phyloP scores from a whole-genome alignment of 2,113 vertebrate genomes.

The Ceyx melanurus region DNA sequence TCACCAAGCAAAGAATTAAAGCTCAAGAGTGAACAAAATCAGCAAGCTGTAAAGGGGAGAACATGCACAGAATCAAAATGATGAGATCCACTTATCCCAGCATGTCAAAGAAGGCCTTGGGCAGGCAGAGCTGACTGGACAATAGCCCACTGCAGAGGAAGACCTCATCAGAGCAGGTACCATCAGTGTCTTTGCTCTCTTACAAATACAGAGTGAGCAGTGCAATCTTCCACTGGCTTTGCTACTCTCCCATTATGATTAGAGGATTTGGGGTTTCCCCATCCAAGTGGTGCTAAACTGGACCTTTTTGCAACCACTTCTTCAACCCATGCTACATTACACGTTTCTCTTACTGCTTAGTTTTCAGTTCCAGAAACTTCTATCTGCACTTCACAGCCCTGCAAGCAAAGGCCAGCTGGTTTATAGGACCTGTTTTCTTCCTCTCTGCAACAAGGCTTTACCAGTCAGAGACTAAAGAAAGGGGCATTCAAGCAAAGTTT shows the following conservation, averaged over 20 bases:
- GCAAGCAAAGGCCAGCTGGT: not conserved
- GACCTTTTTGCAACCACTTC: not conserved
- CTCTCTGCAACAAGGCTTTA: not conserved
- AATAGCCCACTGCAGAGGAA: not conserved
- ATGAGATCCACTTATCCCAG: not conserved
- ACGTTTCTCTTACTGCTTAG: not conserved
- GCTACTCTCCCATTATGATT: not conserved
- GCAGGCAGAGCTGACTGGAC: constrained; percentile 24
- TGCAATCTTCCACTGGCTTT: not conserved
- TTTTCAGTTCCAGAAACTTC: not conserved
- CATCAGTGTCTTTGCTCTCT: not conserved
- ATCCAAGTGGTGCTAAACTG: not conserved
- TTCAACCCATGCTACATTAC: not conserved
- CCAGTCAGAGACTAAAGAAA: not conserved
- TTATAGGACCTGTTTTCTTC: not conserved
- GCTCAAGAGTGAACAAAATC: not conserved
- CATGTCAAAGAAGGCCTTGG: not conserved
- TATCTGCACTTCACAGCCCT: not conserved
- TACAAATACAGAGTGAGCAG: not conserved
- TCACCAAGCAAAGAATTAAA: constrained; percentile 5
- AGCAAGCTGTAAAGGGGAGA: not conserved
- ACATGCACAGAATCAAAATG: not conserved
- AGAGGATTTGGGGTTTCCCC: not conserved
- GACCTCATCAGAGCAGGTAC: not conserved
- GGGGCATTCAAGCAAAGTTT: not conserved